Base-by-base conservation (phyloP, 2,113 vertebrate species). In the Australoheros scitulus region DNA sequence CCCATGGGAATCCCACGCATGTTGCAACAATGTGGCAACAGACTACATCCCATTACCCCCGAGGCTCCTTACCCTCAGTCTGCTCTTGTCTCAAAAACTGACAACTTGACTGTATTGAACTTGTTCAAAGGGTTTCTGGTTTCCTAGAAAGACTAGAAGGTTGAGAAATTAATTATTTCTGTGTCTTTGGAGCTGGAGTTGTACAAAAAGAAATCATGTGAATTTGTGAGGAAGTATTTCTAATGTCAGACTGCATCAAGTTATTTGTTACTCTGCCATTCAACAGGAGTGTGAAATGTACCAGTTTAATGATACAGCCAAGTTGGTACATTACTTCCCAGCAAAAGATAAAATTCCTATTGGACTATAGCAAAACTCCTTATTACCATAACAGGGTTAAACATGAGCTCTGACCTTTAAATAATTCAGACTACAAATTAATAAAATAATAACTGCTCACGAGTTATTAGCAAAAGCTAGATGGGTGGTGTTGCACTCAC, bases 21-120 rank as follows among this genome's bases (percentile, higher is more conserved):
- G 93, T 87, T 92, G 91, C 93, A 94, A 94, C 91, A 92, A 94
- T 88, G 91, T 88, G 87, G 92, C 92, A 94, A 92, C 93, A 90
- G 79, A 84, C 88, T 86, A 79, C 88, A 85, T 90, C 88, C 89
- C 89, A 88, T 89, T 85, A 82, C 89, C 82, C 89, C 86, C 18
- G 79, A 90, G 92, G 86, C 90, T 89, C 81, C 90, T 92, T 91
- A 92, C 82, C 88, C 92, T 91, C 88, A 85, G 89, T 91, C 93
- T 92, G 89, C 84, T 90, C 88, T 87, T 61, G 82, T 90, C 76
- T 89, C 56, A 0, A 74, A 91, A 92, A 92, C 87, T 85, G 93
- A 92, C 90, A 92, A 79, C 83, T 89, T 76, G 75, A 88, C 84
- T 84, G 76, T 83, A 70, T 87, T 91, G 87, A 91, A 91, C 87